phyloP scores from a whole-genome alignment of 2,113 vertebrate genomes.

The Euleptes europaea region DNA sequence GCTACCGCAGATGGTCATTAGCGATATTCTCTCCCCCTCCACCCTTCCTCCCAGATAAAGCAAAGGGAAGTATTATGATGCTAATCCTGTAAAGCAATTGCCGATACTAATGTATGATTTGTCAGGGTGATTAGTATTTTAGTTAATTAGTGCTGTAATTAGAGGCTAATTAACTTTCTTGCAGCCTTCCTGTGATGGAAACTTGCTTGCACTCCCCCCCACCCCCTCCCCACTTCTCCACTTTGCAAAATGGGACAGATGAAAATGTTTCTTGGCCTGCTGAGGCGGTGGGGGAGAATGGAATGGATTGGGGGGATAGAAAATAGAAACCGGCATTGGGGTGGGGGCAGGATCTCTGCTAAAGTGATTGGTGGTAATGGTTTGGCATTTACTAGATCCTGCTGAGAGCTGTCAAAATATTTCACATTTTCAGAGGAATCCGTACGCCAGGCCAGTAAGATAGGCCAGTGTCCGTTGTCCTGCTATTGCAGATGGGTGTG shows the following conservation, averaged over 20 bases:
- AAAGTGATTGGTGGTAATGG: no score
- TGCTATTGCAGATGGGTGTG: no score
- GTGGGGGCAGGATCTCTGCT: neutral
- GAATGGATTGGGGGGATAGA: neutral
- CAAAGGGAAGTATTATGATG: conserved; percentile 76
- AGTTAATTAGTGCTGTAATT: conserved; percentile 88
- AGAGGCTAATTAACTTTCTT: conserved; percentile 72
- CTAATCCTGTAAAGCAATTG: conserved; percentile 86
- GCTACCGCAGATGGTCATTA: conserved; percentile 25
- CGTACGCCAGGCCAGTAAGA: no score
- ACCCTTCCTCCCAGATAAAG: neutral
- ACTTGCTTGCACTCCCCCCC: neutral
- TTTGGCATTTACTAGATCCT: no score
- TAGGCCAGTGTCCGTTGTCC: no score
- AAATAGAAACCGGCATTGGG: no score
- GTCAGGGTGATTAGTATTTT: conserved; percentile 87
- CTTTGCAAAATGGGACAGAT: neutral
- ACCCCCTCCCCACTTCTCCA: neutral
- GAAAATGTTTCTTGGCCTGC: neutral
- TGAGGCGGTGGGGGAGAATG: neutral
- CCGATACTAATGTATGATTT: conserved; percentile 84
- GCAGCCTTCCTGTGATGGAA: conserved; percentile 24
- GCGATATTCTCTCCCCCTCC: neutral
- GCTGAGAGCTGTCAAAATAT: no score
- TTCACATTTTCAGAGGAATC: no score